These are phyloP conservation scores for Pygathrix nemaeus DNA, from an alignment of 2,113 vertebrate species.

Conservation along the genomic window DNA sequence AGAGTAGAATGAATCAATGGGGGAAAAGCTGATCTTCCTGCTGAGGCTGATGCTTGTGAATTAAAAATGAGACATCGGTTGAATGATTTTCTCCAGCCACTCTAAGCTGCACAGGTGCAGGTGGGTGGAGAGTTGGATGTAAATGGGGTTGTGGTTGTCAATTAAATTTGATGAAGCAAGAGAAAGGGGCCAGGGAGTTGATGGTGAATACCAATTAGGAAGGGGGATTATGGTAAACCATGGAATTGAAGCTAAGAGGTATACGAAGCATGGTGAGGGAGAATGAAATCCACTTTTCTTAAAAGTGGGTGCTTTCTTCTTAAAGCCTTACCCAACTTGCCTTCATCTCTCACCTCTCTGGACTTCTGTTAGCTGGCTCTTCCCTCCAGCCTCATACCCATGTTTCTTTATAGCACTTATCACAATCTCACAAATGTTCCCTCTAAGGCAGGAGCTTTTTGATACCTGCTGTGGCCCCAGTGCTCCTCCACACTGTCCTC, in stretches of 20 bases:
- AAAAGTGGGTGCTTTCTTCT: constrained; percentile 16
- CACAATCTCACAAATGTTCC: neutral
- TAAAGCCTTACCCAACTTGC: neutral
- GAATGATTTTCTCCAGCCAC: neutral
- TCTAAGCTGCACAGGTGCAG: neutral
- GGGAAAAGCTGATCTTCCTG: neutral
- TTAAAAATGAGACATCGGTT: neutral
- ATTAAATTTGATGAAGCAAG: neutral
- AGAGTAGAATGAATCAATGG: neutral
- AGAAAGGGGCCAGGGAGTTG: neutral
- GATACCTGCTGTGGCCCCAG: neutral
- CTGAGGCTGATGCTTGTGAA: neutral
- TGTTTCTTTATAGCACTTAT: neutral
- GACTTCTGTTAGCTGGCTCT: neutral
- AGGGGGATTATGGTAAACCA: neutral
- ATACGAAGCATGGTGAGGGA: neutral
- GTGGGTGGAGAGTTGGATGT: neutral
- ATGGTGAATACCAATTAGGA: neutral
- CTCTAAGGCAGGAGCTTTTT: neutral
- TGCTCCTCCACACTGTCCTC: neutral
- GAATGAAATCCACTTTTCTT: neutral
- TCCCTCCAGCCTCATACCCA: neutral
- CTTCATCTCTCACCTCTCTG: constrained; percentile 5
- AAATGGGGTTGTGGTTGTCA: neutral
- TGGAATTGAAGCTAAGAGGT: neutral